A percentile compares a stretch with the other conserved stretches of the same genome.
Conservation (phyloP, 2,888 invertebrate genomes). For the Pegoplata infirma region DNA sequence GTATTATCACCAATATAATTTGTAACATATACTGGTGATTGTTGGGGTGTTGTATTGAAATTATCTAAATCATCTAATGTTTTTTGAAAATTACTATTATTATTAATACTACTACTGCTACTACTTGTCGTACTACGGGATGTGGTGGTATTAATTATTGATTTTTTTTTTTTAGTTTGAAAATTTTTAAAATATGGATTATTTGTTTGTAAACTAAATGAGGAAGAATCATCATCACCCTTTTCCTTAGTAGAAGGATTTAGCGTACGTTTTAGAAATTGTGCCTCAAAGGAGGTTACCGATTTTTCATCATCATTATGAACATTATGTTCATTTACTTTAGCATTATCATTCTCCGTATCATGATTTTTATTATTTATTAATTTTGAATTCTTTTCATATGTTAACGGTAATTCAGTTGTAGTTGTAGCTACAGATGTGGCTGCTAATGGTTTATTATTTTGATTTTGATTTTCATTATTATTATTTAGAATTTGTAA, state of each 20-base stretch:
- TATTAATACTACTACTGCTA: conserved; percentile 46
- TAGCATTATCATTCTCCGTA: not conserved
- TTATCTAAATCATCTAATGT: conserved; percentile 24
- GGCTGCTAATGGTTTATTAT: conserved; percentile 60
- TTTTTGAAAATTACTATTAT: conserved; percentile 32
- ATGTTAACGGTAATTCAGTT: conserved; percentile 63
- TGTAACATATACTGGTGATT: conserved; percentile 79
- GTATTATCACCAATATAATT: conserved; percentile 79
- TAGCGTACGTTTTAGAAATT: conserved; percentile 74
- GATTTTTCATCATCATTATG: conserved; percentile 24
- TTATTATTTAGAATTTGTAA: conserved; percentile 70
- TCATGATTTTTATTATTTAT: conserved; percentile 28
- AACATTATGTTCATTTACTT: too few species aligned
- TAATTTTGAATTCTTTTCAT: conserved; percentile 60
- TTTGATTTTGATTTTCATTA: too few species aligned
- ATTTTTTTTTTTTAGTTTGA: conserved; percentile 17
- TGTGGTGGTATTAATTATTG: conserved; percentile 17
- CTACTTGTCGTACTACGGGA: conserved; percentile 65
- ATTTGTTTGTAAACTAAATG: conserved; percentile 38
- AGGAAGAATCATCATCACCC: not conserved
- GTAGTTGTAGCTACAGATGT: conserved; percentile 60
- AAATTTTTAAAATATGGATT: conserved; percentile 41
- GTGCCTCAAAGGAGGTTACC: conserved; percentile 67
- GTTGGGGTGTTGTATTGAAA: conserved; percentile 59
- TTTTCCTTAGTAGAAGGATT: conserved; percentile 26